Evolutionary conservation across 2,888 invertebrate genomes (phyloP).

Genomic region (Leptinotarsa tumamoca): DNA sequence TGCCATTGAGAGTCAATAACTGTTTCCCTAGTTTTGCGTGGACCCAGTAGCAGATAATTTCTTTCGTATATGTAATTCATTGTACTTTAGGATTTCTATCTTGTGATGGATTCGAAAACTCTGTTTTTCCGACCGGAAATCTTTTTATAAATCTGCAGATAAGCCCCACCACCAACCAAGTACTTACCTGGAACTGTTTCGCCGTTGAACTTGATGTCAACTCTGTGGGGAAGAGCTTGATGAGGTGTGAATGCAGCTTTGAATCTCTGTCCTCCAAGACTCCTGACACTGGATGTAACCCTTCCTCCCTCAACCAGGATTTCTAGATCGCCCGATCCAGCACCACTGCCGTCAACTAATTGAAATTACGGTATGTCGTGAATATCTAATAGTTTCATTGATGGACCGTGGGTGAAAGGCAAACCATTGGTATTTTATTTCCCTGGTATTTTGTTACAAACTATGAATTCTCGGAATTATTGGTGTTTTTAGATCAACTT

Average conservation of each 20-base stretch:
- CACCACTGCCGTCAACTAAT: slow-evolving; percentile 91
- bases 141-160: background rate
- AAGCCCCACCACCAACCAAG: background rate
- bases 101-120: background rate
- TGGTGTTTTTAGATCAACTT: too few species aligned
- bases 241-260: slow-evolving; percentile 94
- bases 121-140: background rate
- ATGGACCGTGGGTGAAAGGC: too few species aligned
- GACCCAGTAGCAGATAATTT: too few species aligned
- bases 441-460: too few species aligned
- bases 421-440: too few species aligned
- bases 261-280: slow-evolving; percentile 89
- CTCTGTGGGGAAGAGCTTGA: slow-evolving; percentile 85
- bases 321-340: slow-evolving; percentile 97
- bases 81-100: too few species aligned
- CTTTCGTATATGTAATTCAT: too few species aligned
- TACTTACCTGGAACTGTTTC: slow-evolving; percentile 89
- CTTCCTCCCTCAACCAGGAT: slow-evolving; percentile 95
- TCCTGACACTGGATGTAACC: slow-evolving; percentile 93
- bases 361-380: background rate
- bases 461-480: too few species aligned
- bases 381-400: too few species aligned
- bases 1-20: too few species aligned
- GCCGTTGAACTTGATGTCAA: slow-evolving; percentile 95
- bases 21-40: too few species aligned